Base-by-base conservation (phyloP, 2,888 invertebrate species). In the Plagodis dolabraria region DNA sequence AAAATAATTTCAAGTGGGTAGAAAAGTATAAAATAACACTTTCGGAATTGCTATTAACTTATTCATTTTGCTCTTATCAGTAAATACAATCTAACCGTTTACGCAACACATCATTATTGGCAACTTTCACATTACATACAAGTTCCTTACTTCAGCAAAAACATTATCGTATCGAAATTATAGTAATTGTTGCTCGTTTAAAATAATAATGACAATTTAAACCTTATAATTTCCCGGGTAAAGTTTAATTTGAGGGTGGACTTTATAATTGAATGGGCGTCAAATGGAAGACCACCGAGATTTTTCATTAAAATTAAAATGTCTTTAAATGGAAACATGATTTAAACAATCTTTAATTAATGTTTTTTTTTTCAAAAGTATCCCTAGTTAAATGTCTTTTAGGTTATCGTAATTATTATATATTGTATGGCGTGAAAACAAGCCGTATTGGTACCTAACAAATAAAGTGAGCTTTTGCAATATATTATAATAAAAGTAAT, bases 101-200 rank as follows among this genome's bases (percentile, higher is more conserved):
- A 74, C 68, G 64, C 73, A 77, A 76, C 68, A 70, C 64, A 79
- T 60, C 47, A 78, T 83, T 81, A 81, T 78, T 65, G 73, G 76
- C 77, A 69, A 75, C 85, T 84, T 84, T 84, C 85, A 81, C 81
- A 79, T 75, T 72, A 76, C 79, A 76, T 72, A 76, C 79, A 76
- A 79, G 80, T 71, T 69, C 72, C 62, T 59, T 44, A 12, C 57
- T 61, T 64, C 53, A 59, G 54, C 45, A 47, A 61, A 61, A 40
- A 60, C 45, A 52, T 35, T 47, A 44, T 56, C 49, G 10, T 36
- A 54, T 38, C 33, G 45, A 59, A 64, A 60, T 60, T 54, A 63
- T 68, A 60, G 55, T 63, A 67, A 57, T 49, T 65, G 36, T 60
- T 46, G 45, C 43, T 33, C 52, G 50, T 64, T 56, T 47, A 62